These are phyloP conservation scores for Thecophora atra DNA, from an alignment of 2,888 invertebrate species.

Conservation along the genomic window DNA sequence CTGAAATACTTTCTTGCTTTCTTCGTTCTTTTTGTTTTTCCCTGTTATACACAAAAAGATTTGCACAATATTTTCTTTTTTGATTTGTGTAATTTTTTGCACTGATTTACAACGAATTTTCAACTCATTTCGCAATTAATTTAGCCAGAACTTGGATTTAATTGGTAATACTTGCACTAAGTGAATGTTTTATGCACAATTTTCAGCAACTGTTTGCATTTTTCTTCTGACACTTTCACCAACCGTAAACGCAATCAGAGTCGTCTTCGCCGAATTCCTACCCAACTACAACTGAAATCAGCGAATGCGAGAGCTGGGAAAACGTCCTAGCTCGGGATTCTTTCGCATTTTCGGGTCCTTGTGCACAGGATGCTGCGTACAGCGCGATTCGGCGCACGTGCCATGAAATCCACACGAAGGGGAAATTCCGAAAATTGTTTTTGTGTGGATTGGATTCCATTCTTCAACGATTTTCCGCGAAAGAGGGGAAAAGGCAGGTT, in stretches of 20 bases:
- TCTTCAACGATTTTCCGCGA: slow-evolving; percentile 12
- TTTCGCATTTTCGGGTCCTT: slow-evolving; percentile 40
- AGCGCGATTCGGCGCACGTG: slow-evolving; percentile 38
- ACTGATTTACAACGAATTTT: not conserved
- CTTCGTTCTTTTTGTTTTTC: not conserved
- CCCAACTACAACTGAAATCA: slow-evolving; percentile 65
- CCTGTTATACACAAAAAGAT: slow-evolving; percentile 22
- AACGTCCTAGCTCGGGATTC: slow-evolving; percentile 43
- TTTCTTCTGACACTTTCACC: slow-evolving; percentile 38
- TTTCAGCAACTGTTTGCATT: slow-evolving; percentile 11
- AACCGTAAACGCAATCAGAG: slow-evolving; percentile 54
- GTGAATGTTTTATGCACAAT: not conserved
- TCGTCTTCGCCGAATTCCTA: slow-evolving; percentile 63
- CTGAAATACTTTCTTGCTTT: not conserved
- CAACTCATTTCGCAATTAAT: not conserved
- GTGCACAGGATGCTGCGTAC: slow-evolving; percentile 38
- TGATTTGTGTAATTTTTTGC: slow-evolving; percentile 18
- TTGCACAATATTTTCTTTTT: slow-evolving; percentile 8
- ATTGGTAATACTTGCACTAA: not conserved
- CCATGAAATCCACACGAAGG: slow-evolving; percentile 10
- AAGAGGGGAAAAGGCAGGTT: slow-evolving; percentile 35
- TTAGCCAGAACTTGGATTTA: not conserved
- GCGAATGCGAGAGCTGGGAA: slow-evolving; percentile 43
- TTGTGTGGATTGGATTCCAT: slow-evolving; percentile 1
- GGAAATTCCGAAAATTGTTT: not conserved